Conservation (phyloP, 2,797 vertebrate species). For the Galago senegalensis region DNA sequence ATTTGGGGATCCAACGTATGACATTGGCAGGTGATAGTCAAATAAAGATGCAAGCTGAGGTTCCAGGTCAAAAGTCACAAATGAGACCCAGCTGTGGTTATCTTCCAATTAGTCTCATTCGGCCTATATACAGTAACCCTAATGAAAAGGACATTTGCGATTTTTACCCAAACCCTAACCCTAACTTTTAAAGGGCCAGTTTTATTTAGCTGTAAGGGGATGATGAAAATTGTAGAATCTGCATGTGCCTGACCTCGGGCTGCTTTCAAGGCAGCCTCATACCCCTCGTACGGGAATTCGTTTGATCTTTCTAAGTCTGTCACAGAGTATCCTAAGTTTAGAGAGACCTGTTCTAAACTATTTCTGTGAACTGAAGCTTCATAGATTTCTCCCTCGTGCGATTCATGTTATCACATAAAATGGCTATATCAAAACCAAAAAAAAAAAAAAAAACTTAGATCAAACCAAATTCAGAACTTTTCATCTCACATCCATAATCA, state of each 20-base stretch:
- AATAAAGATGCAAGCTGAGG: not conserved
- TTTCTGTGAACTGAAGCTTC: not conserved
- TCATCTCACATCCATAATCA: not conserved
- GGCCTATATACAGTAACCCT: not conserved
- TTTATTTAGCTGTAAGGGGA: not conserved
- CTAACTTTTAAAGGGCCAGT: constrained; percentile 9
- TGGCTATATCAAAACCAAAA: not conserved
- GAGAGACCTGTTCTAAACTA: constrained; percentile 6
- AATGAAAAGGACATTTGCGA: not conserved
- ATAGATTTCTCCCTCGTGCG: not conserved
- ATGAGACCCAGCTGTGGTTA: not conserved
- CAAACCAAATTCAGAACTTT: not conserved
- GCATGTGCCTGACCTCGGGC: accelerated
- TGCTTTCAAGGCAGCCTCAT: not conserved
- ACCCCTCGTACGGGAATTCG: not conserved
- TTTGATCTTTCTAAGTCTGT: not conserved
- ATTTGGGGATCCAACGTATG: not conserved
- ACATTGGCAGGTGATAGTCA: not conserved
- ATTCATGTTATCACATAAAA: constrained; percentile 18
- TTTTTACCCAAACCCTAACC: not conserved
- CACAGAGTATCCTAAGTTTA: not conserved
- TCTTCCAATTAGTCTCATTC: not conserved
- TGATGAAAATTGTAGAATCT: accelerated
- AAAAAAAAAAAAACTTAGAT: not conserved
- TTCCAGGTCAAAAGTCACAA: not conserved